Base-by-base conservation (phyloP, 2,113 vertebrate species). In the Tautogolabrus adspersus region DNA sequence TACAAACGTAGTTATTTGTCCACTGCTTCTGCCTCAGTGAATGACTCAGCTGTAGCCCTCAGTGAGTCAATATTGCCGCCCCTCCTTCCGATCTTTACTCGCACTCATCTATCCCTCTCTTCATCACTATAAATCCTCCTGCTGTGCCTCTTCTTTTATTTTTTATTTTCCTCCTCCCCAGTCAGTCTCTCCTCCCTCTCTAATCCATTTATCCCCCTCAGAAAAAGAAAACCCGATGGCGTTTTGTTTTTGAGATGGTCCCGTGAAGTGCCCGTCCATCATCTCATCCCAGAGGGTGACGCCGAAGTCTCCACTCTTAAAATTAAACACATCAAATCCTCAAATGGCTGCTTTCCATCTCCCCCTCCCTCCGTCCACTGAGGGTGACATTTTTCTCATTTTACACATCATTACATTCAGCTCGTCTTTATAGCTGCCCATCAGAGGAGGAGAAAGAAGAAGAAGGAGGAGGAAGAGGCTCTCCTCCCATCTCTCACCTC, bases 341-440 rank as follows among this genome's bases (percentile, higher is more conserved):
- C 68, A 79, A 86, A 86, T 80, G 76, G 75, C 58, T 42, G 81
- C 76, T 72, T 13, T 87, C 59, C 66, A 82, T 73, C 74, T 58
- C 61, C 30, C 40, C 47, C 42, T 58, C 71, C 71, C 70, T 60
- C 58, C 66, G 46, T 40, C 49, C 55, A 84, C 81, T 38, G 23
- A 57, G 71, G 82, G 77, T 77, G 89, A 92, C 86, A 73, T 87
- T 92, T 92, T 93, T 86, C 91, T 94, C 84, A 94, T 94, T 94
- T 94, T 91, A 92, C 89, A 93, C 89, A 73, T 91, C 93, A 93
- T 95, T 94, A 92, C 84, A 79, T 87, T 84, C 73, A 75, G 84
- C 66, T 69, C 22, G 68, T 87, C 84, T 88, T 89, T 90, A 91
- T 84, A 61, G 75, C 68, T 42, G 82, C 79, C 71, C 77, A 86